phyloP scores from a whole-genome alignment of 2,888 invertebrate species.

The Troides aeacus region DNA sequence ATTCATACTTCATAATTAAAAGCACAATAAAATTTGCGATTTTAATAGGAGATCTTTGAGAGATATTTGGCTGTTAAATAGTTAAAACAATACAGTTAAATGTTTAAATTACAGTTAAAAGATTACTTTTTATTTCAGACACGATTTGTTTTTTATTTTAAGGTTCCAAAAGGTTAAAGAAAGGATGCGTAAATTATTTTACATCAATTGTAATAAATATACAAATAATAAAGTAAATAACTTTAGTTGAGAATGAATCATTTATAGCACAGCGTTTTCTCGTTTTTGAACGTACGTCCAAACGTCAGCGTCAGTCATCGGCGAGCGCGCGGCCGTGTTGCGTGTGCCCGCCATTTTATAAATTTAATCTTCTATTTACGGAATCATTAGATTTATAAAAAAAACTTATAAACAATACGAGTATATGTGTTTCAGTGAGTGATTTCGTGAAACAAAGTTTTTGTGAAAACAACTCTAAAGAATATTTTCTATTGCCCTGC shows the following conservation, averaged over 20 bases:
- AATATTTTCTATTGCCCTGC: slow-evolving; percentile 14
- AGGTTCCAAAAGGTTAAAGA: no score
- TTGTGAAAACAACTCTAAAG: slow-evolving; percentile 24
- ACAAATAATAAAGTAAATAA: background rate
- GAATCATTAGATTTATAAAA: slow-evolving; percentile 32
- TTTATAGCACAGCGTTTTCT: slow-evolving; percentile 39
- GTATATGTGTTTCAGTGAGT: slow-evolving; percentile 23
- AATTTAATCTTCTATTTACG: slow-evolving; percentile 38
- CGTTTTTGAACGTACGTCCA: slow-evolving; percentile 32
- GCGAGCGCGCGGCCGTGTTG: slow-evolving; percentile 42
- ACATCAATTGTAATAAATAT: no score
- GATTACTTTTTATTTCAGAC: no score
- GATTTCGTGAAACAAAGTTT: slow-evolving; percentile 23
- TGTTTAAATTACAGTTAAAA: no score
- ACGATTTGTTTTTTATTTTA: no score
- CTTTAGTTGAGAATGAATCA: slow-evolving; percentile 32
- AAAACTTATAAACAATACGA: slow-evolving; percentile 9
- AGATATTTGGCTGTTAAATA: no score
- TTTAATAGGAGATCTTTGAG: no score
- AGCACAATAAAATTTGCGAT: no score
- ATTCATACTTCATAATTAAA: no score
- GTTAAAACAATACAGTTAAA: no score
- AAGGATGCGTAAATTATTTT: no score
- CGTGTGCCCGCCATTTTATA: slow-evolving; percentile 38
- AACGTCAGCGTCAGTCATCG: slow-evolving; percentile 38